Base-by-base conservation (phyloP, 53 echinoderm and acorn worm species). In the Holothuria leucospilota region DNA sequence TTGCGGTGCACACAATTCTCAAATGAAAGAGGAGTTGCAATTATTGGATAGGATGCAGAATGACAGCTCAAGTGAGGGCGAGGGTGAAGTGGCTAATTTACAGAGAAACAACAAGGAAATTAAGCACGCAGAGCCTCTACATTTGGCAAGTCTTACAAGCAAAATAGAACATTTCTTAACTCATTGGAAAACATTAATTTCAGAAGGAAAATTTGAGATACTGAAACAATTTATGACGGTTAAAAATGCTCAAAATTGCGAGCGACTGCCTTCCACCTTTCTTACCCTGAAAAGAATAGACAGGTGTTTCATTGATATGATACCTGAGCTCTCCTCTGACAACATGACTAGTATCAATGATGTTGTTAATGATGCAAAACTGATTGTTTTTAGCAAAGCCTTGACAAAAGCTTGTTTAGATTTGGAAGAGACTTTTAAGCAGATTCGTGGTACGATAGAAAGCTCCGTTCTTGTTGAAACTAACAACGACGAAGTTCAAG, bases 261-360 rank as follows among this genome's bases (percentile, higher is more conserved):
- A 21, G 24, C 15, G 29, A 51, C 24, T 78, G 5, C 78, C 78
- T 51, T 78, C 23, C 23, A 28, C 51, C 53, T 16, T 78, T 6
- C 14, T 78, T 15, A 78, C 78, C 2, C 26, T 78, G 0, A 53
- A 78, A 59, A 52, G 78, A 56, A 26, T 78, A 15, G 78, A 78
- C 21, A 78, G 78, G 20, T 78, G 21, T 56, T 78, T 78, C 26
- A 59, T 78, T 0, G 23, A 7, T 27, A 78, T 78, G 78, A 24
- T 78, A 5, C 78, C 78, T 14, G 29, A 23, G 24, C 29, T 78
- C 20, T 26, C 53, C 25, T 78, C 58, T 29, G 78, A 78, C 16
- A 56, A 78, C 51, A 51, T 78, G 58, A 78, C 51, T 5, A 51
- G 78, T 59, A 78, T 78, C 78, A 78, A 59, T 26, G 25, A 56